Evolutionary conservation across 2,888 invertebrate species (phyloP).

Genomic region (Pristionchus exspectatus): DNA sequence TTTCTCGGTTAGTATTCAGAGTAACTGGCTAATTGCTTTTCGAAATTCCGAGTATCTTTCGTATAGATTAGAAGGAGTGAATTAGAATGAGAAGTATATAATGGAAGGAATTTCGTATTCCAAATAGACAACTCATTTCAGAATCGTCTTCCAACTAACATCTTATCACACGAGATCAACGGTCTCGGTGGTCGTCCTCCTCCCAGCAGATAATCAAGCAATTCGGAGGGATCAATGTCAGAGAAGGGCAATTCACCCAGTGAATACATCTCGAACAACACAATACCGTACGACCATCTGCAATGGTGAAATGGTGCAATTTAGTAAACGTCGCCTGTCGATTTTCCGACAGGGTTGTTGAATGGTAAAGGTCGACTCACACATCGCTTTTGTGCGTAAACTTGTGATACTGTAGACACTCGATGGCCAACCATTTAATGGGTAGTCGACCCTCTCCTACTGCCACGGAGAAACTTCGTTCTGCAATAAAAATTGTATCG

Average conservation of each 20-base stretch:
- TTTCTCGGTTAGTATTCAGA: too few species aligned
- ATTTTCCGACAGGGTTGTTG: background rate
- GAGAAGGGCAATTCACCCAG: slow-evolving; percentile 73
- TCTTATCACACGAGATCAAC: slow-evolving; percentile 69
- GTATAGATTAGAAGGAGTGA: too few species aligned
- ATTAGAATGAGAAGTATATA: background rate
- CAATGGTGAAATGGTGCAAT: slow-evolving; percentile 1
- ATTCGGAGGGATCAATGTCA: slow-evolving; percentile 69
- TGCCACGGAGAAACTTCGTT: slow-evolving; percentile 48
- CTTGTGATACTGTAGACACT: slow-evolving; percentile 69
- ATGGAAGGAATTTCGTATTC: background rate
- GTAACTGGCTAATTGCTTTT: too few species aligned
- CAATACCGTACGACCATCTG: slow-evolving; percentile 75
- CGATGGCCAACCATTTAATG: slow-evolving; percentile 76
- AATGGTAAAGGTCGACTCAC: slow-evolving; percentile 58
- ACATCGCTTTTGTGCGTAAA: slow-evolving; percentile 74
- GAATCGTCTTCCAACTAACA: slow-evolving; percentile 59
- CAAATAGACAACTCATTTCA: background rate
- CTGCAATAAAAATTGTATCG: slow-evolving; percentile 55
- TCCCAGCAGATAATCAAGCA: slow-evolving; percentile 66
- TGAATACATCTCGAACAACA: slow-evolving; percentile 76
- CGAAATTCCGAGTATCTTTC: too few species aligned
- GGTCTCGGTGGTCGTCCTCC: slow-evolving; percentile 73
- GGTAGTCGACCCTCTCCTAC: slow-evolving; percentile 68
- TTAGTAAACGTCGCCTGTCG: slow-evolving; percentile 26